Evolutionary conservation across 2,888 invertebrate species (phyloP), one percentile per base, ranked within the genome.

Genomic region (Tigriopus californicus): DNA sequence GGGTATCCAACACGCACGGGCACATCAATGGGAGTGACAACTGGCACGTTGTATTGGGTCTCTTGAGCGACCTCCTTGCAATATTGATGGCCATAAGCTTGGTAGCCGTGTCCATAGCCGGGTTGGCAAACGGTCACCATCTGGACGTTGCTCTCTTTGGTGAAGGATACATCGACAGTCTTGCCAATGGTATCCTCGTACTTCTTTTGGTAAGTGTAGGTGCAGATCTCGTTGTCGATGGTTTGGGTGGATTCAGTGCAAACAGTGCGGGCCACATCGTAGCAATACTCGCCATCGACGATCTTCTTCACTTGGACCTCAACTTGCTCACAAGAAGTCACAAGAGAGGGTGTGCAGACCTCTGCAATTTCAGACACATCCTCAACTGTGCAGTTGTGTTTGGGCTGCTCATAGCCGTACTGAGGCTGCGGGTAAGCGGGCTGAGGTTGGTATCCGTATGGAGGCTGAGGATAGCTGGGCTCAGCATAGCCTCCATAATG

Each of bases 31-130:
- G 58, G 49, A 18, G 58, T 58, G 48, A 58, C 58, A 49, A 58
- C 58, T 3, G 58, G 58, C 15, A 58, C 58, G 49, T 58, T 58
- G 58, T 58, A 58, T 25, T 25, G 25, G 6, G 58, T 58, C 33
- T 58, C 58, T 49, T 58, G 58, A 41, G 58, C 58, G 22, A 58
- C 58, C 46, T 58, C 58, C 58, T 58, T 58, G 58, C 58, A 58
- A 3, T 58, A 25, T n/a, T 58, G 18, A 33, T 49, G 48, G 11
- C 49, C 48, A n/a, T 44, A 42, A 22, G 18, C 4, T 18, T 46
- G 44, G 54, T 54, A 41, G 25, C 54, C 54, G 2, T 56, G 33
- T 58, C 58, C 58, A 15, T 49, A 33, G 11, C 49, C 58, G 15
- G 58, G 58, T 41, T 58, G 58, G 48, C 58, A 58, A 40, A 58